Conservation (phyloP, 2,888 invertebrate genomes). For the Hirtodrosophila duncani region DNA sequence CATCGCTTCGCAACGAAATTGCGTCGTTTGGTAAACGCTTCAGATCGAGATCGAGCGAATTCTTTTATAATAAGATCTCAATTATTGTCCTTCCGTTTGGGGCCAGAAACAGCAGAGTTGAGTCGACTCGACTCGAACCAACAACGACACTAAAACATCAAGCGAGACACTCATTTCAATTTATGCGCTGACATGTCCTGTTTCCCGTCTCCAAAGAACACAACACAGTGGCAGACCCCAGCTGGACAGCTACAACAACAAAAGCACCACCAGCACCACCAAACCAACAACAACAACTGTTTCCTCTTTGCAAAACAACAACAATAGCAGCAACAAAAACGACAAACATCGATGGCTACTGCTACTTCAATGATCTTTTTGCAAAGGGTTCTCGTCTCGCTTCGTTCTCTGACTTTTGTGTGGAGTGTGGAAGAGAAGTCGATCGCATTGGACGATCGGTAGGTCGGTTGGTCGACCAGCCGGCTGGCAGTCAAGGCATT, state of each 20-base stretch:
- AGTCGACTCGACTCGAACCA: background rate
- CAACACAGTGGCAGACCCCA: no score
- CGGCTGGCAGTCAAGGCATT: slow-evolving; percentile 38
- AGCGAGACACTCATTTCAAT: slow-evolving; percentile 51
- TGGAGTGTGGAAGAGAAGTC: background rate
- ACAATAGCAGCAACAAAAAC: slow-evolving; percentile 4
- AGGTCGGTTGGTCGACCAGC: slow-evolving; percentile 15
- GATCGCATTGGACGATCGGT: slow-evolving; percentile 23
- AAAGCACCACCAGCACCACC: slow-evolving; percentile 25
- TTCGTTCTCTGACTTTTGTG: slow-evolving; percentile 38
- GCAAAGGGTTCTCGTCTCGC: slow-evolving; percentile 50
- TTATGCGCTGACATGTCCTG: slow-evolving; percentile 71
- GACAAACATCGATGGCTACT: slow-evolving; percentile 43
- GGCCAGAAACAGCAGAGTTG: background rate
- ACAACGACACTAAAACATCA: slow-evolving; percentile 11
- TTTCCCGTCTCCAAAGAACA: slow-evolving; percentile 49
- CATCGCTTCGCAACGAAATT: slow-evolving; percentile 29
- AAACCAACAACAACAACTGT: slow-evolving; percentile 59
- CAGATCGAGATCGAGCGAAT: no score
- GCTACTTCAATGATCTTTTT: slow-evolving; percentile 31
- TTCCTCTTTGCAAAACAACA: slow-evolving; percentile 52
- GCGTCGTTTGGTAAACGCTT: no score
- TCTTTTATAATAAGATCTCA: slow-evolving; percentile 37
- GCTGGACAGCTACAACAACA: no score
- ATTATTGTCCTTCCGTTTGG: slow-evolving; percentile 65